Evolutionary conservation across 2,888 invertebrate genomes (phyloP).

Genomic region (Aspidiotus destructor): DNA sequence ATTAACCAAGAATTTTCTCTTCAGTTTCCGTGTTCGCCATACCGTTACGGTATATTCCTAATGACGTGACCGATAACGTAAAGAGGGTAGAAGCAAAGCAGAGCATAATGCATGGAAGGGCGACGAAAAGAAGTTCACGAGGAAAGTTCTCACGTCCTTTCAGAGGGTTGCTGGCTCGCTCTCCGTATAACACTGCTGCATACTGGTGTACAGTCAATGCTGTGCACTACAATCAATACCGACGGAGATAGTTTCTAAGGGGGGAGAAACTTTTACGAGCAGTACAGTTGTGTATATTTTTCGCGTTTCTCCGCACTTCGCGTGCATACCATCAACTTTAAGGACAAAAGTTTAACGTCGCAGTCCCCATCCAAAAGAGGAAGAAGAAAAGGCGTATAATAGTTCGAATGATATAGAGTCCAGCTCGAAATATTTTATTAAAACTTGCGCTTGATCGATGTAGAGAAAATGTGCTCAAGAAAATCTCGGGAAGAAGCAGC

Average conservation of each 20-base stretch:
- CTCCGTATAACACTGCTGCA: not conserved
- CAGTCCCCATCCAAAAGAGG: not conserved
- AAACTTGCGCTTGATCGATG: not conserved
- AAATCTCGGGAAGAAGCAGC: not conserved
- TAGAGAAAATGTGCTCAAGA: not conserved
- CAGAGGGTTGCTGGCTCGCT: constrained; percentile 6
- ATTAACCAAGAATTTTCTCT: no score
- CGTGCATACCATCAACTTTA: not conserved
- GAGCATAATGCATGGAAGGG: constrained; percentile 1
- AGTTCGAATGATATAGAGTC: constrained; percentile 3
- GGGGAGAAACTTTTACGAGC: constrained; percentile 15
- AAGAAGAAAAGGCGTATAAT: not conserved
- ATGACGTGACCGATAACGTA: not conserved
- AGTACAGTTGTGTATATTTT: not conserved
- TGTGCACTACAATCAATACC: constrained; percentile 11
- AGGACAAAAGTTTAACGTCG: constrained; percentile 15
- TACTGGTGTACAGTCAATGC: not conserved
- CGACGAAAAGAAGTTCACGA: constrained; percentile 10
- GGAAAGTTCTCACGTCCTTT: constrained; percentile 17
- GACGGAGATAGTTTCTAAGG: not conserved
- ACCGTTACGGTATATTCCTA: no score
- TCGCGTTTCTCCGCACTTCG: constrained; percentile 6
- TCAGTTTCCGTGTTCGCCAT: no score
- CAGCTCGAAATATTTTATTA: not conserved
- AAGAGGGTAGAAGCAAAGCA: not conserved